These are phyloP conservation scores for Morbakka virulenta DNA, from an alignment of 30 jellyfish, hydroid and myxozoan species.

Conservation along the genomic window DNA sequence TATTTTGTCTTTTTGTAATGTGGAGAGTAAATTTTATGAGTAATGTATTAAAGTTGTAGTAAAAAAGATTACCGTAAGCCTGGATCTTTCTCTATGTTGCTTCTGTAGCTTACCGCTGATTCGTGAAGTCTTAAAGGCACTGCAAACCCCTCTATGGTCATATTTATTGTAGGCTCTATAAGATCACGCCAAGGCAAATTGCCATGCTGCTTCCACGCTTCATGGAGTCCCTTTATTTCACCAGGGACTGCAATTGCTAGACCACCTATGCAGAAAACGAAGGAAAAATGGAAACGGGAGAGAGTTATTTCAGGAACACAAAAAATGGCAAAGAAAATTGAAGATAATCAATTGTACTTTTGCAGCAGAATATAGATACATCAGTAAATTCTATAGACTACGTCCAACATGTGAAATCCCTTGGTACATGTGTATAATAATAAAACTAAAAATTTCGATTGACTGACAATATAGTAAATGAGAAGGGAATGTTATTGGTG, in stretches of 20 bases:
- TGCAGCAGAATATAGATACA: not conserved
- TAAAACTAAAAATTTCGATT: too few relatives aligned
- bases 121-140: conserved; percentile 83
- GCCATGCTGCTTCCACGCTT: conserved; percentile 88
- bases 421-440: too few relatives aligned
- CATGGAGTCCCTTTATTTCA: conserved; percentile 87
- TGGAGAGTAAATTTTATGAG: too few relatives aligned
- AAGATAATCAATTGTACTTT: not conserved
- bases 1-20: too few relatives aligned
- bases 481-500: too few relatives aligned
- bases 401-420: too few relatives aligned
- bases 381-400: too few relatives aligned
- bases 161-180: conserved; percentile 86
- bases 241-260: conserved; percentile 96
- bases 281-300: not conserved
- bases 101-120: conserved; percentile 67
- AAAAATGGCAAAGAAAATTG: not conserved
- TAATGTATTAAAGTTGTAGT: too few relatives aligned
- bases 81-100: conserved; percentile 69
- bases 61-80: conserved; percentile 98
- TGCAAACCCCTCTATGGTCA: conserved; percentile 65
- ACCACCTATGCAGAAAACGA: conserved; percentile 70
- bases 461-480: too few relatives aligned
- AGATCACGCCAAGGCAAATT: conserved; percentile 84
- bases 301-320: too few relatives aligned